Base-by-base conservation (phyloP, 2,888 invertebrate species). In the Trachelus troglodyta region DNA sequence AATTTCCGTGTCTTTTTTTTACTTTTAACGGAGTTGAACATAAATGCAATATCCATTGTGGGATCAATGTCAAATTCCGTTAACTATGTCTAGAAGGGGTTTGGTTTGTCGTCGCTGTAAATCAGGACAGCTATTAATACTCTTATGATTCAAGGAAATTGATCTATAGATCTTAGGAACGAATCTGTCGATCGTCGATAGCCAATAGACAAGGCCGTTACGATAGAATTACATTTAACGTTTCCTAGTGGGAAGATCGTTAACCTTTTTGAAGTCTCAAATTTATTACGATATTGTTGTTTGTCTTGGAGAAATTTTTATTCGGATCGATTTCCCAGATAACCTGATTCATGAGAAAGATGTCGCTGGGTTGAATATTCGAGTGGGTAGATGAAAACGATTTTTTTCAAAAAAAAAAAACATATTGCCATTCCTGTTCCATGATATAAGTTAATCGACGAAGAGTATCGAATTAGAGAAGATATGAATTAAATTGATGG, bases 71-170 rank as follows among this genome's bases (percentile, higher is more conserved):
- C 71, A 71, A 71, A 71, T 71, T 33, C 71, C 31, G 71, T 34
- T 15, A 31, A 30, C 15, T 34, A 34, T 34, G 71, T 34, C 12
- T 34, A 34, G 33, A 71, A 30, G 15, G 23, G 6, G 71, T 31
- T 31, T 33, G 31, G 34, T 31, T n/a, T 71, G 71, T 71, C 71
- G 23, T 34, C 71, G 71, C 71, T 31, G 34, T 71, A 71, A 83
- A 83, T 82, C 81, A 80, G 83, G 81, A 75, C 83, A 76, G 73
- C 79, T 83, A 83, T 86, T 87, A 87, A 88, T 89, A 88, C 82
- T 81, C 76, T 74, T 79, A 82, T 84, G 87, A 88, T 87, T 89
- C 88, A 87, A 87, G 85, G 85, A 84, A 88, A 87, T 82, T 82
- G 78, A 86, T 85, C 71, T 71, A 34, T 34, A 31, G 71, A 71